Percentiles rank a stretch among this genome's conserved stretches.
Evolutionary conservation across 2,888 invertebrate species (phyloP).

Genomic region (Drosophila atroscutellata): DNA sequence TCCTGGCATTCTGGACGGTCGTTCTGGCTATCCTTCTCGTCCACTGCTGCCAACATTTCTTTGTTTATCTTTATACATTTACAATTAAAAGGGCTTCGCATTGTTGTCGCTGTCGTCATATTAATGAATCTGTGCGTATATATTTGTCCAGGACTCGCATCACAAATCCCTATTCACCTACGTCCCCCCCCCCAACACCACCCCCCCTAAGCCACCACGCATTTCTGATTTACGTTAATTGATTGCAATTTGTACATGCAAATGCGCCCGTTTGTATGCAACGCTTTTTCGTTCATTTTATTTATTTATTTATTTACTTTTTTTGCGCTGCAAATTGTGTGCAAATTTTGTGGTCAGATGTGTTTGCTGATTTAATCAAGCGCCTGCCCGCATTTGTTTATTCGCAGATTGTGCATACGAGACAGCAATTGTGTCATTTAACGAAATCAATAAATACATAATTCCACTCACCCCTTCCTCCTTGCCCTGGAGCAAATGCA

Average conservation of each 20-base stretch:
- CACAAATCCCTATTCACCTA: constrained; percentile 14
- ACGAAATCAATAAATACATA: constrained; percentile 68
- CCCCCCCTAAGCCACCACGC: neutral
- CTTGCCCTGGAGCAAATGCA: constrained; percentile 96
- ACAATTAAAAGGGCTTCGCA: constrained; percentile 77
- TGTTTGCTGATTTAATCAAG: constrained; percentile 46
- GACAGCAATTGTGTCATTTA: constrained; percentile 66
- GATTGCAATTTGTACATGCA: constrained; percentile 85
- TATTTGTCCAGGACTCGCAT: constrained; percentile 33
- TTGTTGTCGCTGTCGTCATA: constrained; percentile 73
- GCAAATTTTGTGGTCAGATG: constrained; percentile 64
- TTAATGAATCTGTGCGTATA: constrained; percentile 69
- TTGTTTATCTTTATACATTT: constrained; percentile 77
- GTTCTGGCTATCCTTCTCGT: constrained; percentile 7
- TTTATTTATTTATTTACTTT: neutral
- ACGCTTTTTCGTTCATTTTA: neutral
- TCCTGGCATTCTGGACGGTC: constrained; percentile 26
- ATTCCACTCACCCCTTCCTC: constrained; percentile 92
- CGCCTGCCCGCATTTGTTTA: constrained; percentile 1
- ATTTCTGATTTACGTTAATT: constrained; percentile 77
- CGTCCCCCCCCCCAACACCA: neutral
- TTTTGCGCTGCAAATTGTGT: constrained; percentile 37
- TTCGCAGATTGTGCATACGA: constrained; percentile 22
- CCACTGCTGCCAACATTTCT: constrained; percentile 65
- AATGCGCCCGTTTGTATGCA: constrained; percentile 38